Conservation (phyloP, 2,888 invertebrate species). For the Crocallis elinguaria region DNA sequence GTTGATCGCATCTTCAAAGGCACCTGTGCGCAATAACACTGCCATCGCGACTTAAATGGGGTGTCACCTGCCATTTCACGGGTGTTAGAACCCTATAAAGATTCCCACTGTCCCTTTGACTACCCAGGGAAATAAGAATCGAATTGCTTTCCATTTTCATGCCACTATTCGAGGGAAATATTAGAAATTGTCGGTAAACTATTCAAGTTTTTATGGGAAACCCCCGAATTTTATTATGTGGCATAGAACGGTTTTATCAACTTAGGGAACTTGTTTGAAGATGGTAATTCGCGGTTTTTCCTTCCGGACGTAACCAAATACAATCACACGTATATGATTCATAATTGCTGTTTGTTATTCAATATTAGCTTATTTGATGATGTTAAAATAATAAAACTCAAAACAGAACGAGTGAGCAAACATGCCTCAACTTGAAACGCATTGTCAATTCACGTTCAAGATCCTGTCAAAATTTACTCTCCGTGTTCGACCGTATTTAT, state of each 20-base stretch:
- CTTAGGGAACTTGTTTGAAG: background rate
- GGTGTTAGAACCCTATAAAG: constrained; percentile 27
- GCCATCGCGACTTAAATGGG: constrained; percentile 20
- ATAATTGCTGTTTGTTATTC: background rate
- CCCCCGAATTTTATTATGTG: constrained; percentile 7
- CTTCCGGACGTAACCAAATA: background rate
- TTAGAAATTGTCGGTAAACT: constrained; percentile 21
- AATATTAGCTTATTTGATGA: constrained; percentile 5
- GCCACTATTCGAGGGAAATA: constrained; percentile 16
- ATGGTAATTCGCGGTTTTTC: constrained; percentile 1
- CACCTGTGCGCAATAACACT: constrained; percentile 24
- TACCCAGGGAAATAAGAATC: constrained; percentile 34
- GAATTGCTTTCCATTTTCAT: constrained; percentile 32
- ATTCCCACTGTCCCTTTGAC: constrained; percentile 25
- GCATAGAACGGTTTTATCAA: background rate
- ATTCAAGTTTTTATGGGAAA: constrained; percentile 29
- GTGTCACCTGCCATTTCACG: constrained; percentile 32
- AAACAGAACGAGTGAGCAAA: constrained; percentile 7
- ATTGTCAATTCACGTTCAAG: background rate
- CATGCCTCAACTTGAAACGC: background rate
- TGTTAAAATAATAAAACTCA: constrained; percentile 1
- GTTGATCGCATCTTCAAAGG: constrained; percentile 11
- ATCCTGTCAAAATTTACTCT: constrained; percentile 6
- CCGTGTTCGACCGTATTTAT: constrained; percentile 1
- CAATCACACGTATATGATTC: background rate